Evolutionary conservation across 2,888 invertebrate species (phyloP).

Genomic region (Lithosia quadra): DNA sequence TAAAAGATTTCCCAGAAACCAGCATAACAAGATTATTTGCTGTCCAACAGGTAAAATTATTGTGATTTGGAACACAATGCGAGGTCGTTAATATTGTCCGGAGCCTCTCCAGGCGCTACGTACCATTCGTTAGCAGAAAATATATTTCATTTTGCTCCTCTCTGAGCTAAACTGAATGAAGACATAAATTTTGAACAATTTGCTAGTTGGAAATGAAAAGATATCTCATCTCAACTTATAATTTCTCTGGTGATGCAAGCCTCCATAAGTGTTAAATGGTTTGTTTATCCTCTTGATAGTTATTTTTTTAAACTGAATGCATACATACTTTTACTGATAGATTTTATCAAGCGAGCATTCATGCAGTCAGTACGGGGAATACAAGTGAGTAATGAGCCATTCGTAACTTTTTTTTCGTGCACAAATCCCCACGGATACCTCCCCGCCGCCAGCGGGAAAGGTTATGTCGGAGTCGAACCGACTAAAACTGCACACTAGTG

Average conservation of each 20-base stretch:
- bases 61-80: conserved; percentile 31
- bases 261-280: no score
- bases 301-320: no score
- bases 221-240: background rate
- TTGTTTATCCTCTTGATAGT: no score
- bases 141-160: background rate
- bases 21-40: background rate
- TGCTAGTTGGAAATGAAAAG: background rate
- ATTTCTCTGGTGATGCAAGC: background rate
- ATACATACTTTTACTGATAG: no score
- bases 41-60: conserved; percentile 36
- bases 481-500: no score
- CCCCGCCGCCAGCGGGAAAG: no score
- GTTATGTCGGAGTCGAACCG: no score
- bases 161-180: background rate
- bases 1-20: background rate
- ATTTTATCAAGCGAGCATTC: no score
- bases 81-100: conserved; percentile 37
- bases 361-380: no score
- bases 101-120: background rate
- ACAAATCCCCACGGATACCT: no score
- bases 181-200: background rate
- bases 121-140: background rate
- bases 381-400: no score
- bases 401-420: no score